Conservation (phyloP, 2,113 vertebrate genomes). For the Mugil cephalus region DNA sequence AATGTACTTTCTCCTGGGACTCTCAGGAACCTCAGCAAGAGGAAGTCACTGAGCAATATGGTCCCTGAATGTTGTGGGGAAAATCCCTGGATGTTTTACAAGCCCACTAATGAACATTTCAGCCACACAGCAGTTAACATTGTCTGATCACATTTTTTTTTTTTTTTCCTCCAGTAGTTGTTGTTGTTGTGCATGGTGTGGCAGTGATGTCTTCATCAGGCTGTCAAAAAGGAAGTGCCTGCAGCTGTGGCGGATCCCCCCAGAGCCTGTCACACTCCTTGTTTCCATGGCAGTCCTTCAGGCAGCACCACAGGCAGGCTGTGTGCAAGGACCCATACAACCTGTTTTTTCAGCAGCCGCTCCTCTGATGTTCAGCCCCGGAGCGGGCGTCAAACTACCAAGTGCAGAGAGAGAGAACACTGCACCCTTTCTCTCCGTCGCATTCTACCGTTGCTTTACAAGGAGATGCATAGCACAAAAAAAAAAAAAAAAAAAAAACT, state of each 20-base stretch:
- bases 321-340: conserved; percentile 86
- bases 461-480: conserved; percentile 63
- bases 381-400: conserved; percentile 83
- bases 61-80: conserved; percentile 75
- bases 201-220: conserved; percentile 89
- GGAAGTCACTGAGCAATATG: conserved; percentile 76
- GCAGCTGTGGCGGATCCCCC: conserved; percentile 86
- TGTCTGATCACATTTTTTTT: conserved; percentile 79
- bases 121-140: conserved; percentile 83
- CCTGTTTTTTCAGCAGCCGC: conserved; percentile 85
- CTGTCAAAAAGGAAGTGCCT: conserved; percentile 87
- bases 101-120: conserved; percentile 84
- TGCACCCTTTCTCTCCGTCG: conserved; percentile 62
- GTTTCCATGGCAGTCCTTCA: conserved; percentile 91
- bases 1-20: conserved; percentile 68
- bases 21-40: conserved; percentile 68
- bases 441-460: conserved; percentile 70
- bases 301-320: conserved; percentile 88
- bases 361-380: conserved; percentile 86
- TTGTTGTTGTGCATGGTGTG: conserved; percentile 81
- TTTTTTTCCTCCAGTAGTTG: conserved; percentile 61
- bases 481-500: conserved; percentile 43
- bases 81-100: conserved; percentile 80
- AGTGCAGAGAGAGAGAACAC: conserved; percentile 60
- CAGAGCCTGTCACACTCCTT: conserved; percentile 87